Conservation (phyloP, 2,888 invertebrate species). For the Myathropa florea region DNA sequence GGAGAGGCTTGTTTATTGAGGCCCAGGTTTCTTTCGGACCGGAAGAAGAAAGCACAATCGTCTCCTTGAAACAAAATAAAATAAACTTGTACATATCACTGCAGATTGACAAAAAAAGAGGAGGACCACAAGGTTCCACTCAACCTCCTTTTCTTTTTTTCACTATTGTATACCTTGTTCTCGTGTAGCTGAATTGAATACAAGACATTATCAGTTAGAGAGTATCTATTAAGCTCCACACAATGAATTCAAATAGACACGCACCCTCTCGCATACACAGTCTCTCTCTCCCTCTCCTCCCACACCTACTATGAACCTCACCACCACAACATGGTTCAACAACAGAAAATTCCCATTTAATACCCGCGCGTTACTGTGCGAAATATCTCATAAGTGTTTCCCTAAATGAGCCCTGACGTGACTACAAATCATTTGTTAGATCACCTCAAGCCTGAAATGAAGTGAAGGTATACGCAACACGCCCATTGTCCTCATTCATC, state of each 20-base stretch:
- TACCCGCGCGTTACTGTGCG: conserved; percentile 44
- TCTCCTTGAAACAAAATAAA: no score
- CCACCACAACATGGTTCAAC: neutral
- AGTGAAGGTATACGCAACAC: conserved; percentile 2
- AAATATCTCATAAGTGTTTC: conserved; percentile 67
- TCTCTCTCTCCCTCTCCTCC: neutral
- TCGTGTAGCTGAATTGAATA: neutral
- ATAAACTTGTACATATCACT: no score
- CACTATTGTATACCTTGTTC: neutral
- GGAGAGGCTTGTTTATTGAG: no score
- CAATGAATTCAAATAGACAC: conserved; percentile 14
- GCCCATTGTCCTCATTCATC: conserved; percentile 48
- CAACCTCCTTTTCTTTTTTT: neutral
- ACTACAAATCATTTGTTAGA: conserved; percentile 67
- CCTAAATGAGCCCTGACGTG: conserved; percentile 70
- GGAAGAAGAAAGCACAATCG: no score
- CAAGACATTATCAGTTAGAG: neutral
- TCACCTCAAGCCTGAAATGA: conserved; percentile 20
- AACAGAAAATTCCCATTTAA: neutral
- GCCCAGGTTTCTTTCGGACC: no score
- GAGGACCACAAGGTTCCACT: neutral
- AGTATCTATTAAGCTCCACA: neutral
- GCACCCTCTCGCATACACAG: conserved; percentile 4
- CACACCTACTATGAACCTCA: neutral
- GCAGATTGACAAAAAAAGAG: neutral